phyloP scores from a whole-genome alignment of 1,140 invertebrate species.

The Drosophila azteca region DNA sequence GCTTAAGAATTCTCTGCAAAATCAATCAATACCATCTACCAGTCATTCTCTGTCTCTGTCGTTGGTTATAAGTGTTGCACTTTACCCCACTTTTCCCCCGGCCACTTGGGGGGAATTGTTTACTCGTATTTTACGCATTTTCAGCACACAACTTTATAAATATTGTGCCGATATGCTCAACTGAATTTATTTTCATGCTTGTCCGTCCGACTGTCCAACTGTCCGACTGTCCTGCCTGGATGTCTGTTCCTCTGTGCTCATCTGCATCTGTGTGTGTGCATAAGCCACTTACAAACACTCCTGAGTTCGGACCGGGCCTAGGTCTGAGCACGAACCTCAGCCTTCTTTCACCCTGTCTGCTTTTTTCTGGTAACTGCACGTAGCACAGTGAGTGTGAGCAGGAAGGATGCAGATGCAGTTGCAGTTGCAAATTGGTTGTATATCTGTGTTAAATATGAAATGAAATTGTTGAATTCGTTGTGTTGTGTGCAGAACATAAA shows the following conservation, averaged over 20 bases:
- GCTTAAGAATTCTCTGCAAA: conserved; percentile 28
- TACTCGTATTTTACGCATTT: conserved; percentile 61
- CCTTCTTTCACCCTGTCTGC: conserved; percentile 22
- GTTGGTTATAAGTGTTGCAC: conserved; percentile 38
- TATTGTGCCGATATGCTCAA: conserved; percentile 60
- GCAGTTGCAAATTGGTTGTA: conserved; percentile 60
- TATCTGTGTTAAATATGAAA: conserved; percentile 39
- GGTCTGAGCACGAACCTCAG: background rate
- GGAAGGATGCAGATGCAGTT: conserved; percentile 41
- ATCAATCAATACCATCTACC: conserved; percentile 39
- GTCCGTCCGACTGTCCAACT: conserved; percentile 1
- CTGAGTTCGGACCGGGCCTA: conserved; percentile 2
- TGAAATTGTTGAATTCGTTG: conserved; percentile 41
- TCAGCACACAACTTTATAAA: conserved; percentile 76
- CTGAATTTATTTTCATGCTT: conserved; percentile 56
- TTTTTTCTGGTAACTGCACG: conserved; percentile 61
- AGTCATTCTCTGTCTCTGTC: conserved; percentile 41
- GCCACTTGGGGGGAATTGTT: conserved; percentile 32
- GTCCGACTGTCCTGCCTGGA: background rate
- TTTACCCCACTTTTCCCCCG: conserved; percentile 9
- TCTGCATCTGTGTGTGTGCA: conserved; percentile 53
- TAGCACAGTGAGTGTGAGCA: conserved; percentile 13
- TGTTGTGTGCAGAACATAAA: conserved; percentile 48
- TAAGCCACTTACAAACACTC: conserved; percentile 80
- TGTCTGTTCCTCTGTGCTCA: conserved; percentile 58